Evolutionary conservation across 2,113 vertebrate species (phyloP).

Genomic region (Siniperca knerii): DNA sequence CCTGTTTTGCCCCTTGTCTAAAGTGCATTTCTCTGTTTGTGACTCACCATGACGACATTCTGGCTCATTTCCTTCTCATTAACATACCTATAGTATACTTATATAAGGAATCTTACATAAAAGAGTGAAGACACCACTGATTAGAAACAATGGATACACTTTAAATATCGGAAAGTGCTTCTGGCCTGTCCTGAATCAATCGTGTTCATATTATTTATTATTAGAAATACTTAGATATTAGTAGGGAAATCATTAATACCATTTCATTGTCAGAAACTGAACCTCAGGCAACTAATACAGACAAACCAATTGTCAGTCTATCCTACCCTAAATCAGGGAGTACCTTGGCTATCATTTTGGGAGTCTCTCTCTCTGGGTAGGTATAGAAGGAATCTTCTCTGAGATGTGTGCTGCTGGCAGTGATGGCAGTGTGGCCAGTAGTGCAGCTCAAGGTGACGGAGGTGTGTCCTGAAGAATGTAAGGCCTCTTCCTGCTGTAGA

Average conservation of each 20-base stretch:
- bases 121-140: not conserved
- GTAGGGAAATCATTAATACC: not conserved
- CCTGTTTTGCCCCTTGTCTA: not conserved
- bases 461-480: conserved; percentile 79
- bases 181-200: not conserved
- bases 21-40: no score
- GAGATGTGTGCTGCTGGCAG: conserved; percentile 73
- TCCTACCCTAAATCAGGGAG: conserved; percentile 36
- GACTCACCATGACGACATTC: no score
- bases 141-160: not conserved
- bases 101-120: not conserved
- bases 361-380: conserved; percentile 85
- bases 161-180: not conserved
- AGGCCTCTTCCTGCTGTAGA: conserved; percentile 88
- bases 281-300: not conserved
- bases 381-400: conserved; percentile 76
- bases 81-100: not conserved
- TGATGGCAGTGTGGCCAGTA: conserved; percentile 65
- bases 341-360: conserved; percentile 93
- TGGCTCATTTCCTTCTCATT: not conserved
- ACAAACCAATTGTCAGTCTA: not conserved
- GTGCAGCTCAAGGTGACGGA: conserved; percentile 67
- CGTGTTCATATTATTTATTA: not conserved
- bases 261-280: not conserved
- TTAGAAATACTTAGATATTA: not conserved